These are phyloP conservation scores for Pissodes strobi DNA, from an alignment of 1,140 invertebrate species.

Conservation along the genomic window DNA sequence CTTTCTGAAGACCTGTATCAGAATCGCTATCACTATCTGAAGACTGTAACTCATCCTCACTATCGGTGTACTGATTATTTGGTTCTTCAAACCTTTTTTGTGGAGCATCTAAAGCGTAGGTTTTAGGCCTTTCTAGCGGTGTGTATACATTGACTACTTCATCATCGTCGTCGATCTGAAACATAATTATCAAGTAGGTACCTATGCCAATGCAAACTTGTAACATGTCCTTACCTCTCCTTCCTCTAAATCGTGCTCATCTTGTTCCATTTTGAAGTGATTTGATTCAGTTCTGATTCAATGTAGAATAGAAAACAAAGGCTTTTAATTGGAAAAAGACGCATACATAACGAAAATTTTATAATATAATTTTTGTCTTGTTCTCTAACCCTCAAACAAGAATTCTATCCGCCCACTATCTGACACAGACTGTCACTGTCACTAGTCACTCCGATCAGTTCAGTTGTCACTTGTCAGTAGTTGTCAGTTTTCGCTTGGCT, in stretches of 20 bases:
- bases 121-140: constrained; percentile 57
- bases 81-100: constrained; percentile 48
- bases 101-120: constrained; percentile 44
- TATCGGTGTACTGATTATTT: constrained; percentile 40
- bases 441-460: too few species aligned
- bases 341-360: too few species aligned
- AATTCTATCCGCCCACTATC: too few species aligned
- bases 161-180: constrained; percentile 41
- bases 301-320: too few species aligned
- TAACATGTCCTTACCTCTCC: constrained; percentile 51
- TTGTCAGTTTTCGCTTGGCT: too few species aligned
- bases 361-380: too few species aligned
- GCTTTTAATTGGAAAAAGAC: too few species aligned
- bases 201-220: constrained; percentile 7
- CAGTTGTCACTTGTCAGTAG: too few species aligned
- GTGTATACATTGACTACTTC: constrained; percentile 55
- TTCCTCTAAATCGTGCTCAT: constrained; percentile 49
- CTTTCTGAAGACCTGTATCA: constrained; percentile 50
- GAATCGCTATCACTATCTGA: constrained; percentile 59
- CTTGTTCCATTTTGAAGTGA: constrained; percentile 37
- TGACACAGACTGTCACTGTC: too few species aligned
- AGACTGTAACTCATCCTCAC: constrained; percentile 57
- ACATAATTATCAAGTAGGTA: neutral
- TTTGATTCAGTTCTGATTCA: too few species aligned
- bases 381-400: too few species aligned